Percentiles rank a stretch among this genome's conserved stretches.
Conservation (phyloP, 2,888 invertebrate genomes). For the Cephus rjabovi region DNA sequence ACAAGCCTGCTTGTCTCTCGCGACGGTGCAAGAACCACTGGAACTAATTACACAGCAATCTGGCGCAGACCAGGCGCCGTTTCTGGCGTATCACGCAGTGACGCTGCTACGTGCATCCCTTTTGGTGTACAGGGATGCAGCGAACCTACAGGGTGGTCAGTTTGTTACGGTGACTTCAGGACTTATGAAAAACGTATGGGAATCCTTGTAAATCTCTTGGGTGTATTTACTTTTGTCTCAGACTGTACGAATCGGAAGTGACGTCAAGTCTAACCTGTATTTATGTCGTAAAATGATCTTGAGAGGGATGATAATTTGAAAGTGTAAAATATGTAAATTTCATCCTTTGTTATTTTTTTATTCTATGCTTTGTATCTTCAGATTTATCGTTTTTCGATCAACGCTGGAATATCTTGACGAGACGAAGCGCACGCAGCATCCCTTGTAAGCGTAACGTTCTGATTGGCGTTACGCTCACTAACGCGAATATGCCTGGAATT, state of each 20-base stretch:
- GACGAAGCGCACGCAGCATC: neutral
- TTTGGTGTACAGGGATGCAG: neutral
- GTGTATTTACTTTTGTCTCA: neutral
- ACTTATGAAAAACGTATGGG: neutral
- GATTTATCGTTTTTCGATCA: neutral
- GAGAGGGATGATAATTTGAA: neutral
- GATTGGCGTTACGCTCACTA: neutral
- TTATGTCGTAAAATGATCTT: too few species aligned
- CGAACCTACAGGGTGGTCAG: neutral
- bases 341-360: neutral
- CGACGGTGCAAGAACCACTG: slow-evolving; percentile 33
- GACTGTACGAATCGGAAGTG: neutral
- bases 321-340: neutral
- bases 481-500: neutral
- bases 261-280: too few species aligned
- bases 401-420: neutral
- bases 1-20: slow-evolving; percentile 4
- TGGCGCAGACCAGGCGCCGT: slow-evolving; percentile 24
- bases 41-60: slow-evolving; percentile 44
- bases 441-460: neutral
- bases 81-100: slow-evolving; percentile 16
- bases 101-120: neutral
- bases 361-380: neutral
- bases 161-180: neutral
- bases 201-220: too few species aligned